phyloP scores from a whole-genome alignment of 1,140 invertebrate genomes.

The Armadillidium nasatum region DNA sequence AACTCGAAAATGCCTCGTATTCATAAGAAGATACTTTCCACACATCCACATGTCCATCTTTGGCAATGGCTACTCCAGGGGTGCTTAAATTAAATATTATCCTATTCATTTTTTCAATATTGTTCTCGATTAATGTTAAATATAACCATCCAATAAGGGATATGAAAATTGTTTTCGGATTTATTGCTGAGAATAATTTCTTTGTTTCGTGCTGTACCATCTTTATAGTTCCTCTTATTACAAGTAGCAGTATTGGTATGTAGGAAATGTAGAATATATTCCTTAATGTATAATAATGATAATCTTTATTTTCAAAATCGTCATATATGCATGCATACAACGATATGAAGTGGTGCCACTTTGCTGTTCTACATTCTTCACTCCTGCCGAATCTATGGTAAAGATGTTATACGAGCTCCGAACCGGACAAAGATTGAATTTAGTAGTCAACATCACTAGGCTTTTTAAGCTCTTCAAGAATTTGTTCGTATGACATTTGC shows the following conservation, averaged over 20 bases:
- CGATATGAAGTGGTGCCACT: neutral
- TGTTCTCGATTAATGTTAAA: neutral
- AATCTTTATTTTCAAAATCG: neutral
- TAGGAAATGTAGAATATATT: neutral
- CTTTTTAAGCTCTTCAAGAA: constrained; percentile 17
- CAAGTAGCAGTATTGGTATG: neutral
- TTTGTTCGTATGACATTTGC: constrained; percentile 20
- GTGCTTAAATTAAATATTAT: neutral
- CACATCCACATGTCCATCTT: neutral
- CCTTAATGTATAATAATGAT: neutral
- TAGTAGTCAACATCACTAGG: constrained; percentile 19
- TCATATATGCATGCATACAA: neutral
- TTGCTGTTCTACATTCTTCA: neutral
- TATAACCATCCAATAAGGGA: neutral
- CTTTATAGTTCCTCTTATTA: neutral
- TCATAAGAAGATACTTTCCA: neutral
- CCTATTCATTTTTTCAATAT: neutral
- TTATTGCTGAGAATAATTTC: neutral
- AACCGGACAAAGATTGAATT: neutral
- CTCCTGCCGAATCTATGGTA: neutral
- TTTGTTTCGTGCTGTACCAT: neutral
- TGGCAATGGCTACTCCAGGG: neutral
- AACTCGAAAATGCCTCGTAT: neutral
- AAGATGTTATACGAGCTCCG: neutral
- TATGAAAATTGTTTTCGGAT: neutral